Evolutionary conservation across 2,888 invertebrate species (phyloP).

Genomic region (Phymatocera aterrima): DNA sequence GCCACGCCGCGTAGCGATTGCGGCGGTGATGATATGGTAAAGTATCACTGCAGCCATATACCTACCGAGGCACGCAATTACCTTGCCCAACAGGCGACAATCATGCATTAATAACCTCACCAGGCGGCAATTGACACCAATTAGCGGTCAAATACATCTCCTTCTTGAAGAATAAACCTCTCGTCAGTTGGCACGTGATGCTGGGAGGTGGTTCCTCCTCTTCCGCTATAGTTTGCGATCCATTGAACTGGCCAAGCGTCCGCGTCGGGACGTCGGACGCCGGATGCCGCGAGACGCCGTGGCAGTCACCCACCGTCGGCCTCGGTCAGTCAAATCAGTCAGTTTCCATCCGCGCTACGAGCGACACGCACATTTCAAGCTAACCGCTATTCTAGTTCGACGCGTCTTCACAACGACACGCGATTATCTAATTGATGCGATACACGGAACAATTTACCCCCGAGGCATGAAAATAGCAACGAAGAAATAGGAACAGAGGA

Average conservation of each 20-base stretch:
- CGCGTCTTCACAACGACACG: conserved; percentile 19
- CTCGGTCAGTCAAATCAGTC: conserved; percentile 54
- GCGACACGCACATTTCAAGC: conserved; percentile 62
- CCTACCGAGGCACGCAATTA: too few species aligned
- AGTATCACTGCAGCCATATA: too few species aligned
- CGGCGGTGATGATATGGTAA: too few species aligned
- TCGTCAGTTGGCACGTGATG: too few species aligned
- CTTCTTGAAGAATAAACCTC: too few species aligned
- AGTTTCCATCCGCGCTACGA: conserved; percentile 66
- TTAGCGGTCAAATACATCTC: too few species aligned
- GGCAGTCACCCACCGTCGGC: conserved; percentile 36
- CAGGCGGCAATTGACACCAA: too few species aligned
- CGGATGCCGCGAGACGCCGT: conserved; percentile 31
- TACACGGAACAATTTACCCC: conserved; percentile 22
- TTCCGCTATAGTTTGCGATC: background rate
- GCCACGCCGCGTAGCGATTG: too few species aligned
- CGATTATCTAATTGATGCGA: conserved; percentile 14
- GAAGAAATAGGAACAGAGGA: background rate
- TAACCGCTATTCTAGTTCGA: conserved; percentile 32
- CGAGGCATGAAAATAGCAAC: background rate
- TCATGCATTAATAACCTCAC: too few species aligned
- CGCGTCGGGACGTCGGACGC: conserved; percentile 42
- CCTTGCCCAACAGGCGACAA: too few species aligned
- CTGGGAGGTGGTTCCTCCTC: background rate
- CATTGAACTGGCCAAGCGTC: conserved; percentile 1